These are phyloP conservation scores for Melieria omissa DNA, from an alignment of 2,888 invertebrate species.

Conservation along the genomic window DNA sequence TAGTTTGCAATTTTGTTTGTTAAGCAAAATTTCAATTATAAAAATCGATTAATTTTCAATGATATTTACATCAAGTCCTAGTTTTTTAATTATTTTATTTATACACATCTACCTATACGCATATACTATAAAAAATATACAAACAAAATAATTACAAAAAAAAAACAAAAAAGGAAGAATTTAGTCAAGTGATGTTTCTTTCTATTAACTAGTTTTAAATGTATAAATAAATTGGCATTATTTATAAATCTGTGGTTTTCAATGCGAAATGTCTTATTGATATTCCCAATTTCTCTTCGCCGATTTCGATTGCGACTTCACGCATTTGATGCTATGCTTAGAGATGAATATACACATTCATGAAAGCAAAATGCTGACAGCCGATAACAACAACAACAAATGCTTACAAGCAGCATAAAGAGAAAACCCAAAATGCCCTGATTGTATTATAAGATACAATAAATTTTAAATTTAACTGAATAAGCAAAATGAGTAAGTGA, in stretches of 20 bases:
- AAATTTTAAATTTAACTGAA: too few relatives aligned
- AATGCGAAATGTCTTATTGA: neutral
- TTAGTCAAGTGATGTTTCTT: conserved; percentile 23
- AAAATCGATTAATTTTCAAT: conserved; percentile 7
- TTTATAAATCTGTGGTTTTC: neutral
- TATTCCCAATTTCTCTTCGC: too few relatives aligned
- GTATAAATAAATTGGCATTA: conserved; percentile 38
- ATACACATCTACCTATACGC: conserved; percentile 14
- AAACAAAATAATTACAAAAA: conserved; percentile 4
- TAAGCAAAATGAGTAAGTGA: too few relatives aligned
- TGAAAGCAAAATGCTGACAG: too few relatives aligned
- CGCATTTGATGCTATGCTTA: too few relatives aligned
- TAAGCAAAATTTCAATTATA: conserved; percentile 11
- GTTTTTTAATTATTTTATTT: conserved; percentile 22
- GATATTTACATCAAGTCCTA: neutral
- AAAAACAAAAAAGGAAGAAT: conserved; percentile 6
- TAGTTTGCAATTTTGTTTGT: conserved; percentile 23
- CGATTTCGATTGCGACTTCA: too few relatives aligned
- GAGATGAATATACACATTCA: too few relatives aligned
- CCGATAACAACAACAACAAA: too few relatives aligned
- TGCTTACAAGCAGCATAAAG: too few relatives aligned
- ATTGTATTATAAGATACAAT: too few relatives aligned
- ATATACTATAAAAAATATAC: conserved; percentile 17
- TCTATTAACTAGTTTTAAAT: conserved; percentile 28
- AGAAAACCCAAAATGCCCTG: too few relatives aligned